Evolutionary conservation across 2,888 invertebrate genomes (phyloP), one percentile per base, ranked within the genome.

Genomic region (Epirrita christyi): DNA sequence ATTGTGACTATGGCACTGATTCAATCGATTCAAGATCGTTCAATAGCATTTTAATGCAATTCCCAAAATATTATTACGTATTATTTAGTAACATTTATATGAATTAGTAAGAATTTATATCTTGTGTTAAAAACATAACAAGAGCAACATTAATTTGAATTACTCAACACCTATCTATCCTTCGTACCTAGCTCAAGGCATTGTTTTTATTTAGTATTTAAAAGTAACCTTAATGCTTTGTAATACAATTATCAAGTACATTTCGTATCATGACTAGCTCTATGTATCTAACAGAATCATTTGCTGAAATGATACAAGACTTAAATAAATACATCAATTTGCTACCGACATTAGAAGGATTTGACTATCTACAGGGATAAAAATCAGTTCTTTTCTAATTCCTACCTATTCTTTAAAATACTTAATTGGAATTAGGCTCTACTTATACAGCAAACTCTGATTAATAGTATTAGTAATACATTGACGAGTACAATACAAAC

Each of bases 191-290:
- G 4, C 4, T 21, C 21, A 4, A 21, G 21, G 21, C 21, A 21
- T 21, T 21, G n/a, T n/a, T n/a, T n/a, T n/a, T n/a, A n/a, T n/a
- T n/a, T n/a, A n/a, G n/a, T n/a, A n/a, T n/a, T n/a, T n/a, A n/a
- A n/a, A n/a, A n/a, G n/a, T n/a, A n/a, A n/a, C n/a, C n/a, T n/a
- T n/a, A n/a, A n/a, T n/a, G n/a, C 21, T 4, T 21, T 21, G 2
- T 3, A 42, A 27, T 6, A 21, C 10, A 42, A 5, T 42, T 42
- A 27, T 42, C 0, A 1, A 63, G 27, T 54, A 46, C 40, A 51
- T 49, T 21, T 56, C 52, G 56, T 59, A 55, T 41, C 46, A 38
- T 62, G 62, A 60, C 64, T 64, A 60, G 64, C 53, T 32, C 52
- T 55, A 60, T 46, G 45, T 49, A 48, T 41, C n/a, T 52, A 45